These are phyloP conservation scores for Chironomus riparius DNA, from an alignment of 2,888 invertebrate genomes.

Conservation along the genomic window DNA sequence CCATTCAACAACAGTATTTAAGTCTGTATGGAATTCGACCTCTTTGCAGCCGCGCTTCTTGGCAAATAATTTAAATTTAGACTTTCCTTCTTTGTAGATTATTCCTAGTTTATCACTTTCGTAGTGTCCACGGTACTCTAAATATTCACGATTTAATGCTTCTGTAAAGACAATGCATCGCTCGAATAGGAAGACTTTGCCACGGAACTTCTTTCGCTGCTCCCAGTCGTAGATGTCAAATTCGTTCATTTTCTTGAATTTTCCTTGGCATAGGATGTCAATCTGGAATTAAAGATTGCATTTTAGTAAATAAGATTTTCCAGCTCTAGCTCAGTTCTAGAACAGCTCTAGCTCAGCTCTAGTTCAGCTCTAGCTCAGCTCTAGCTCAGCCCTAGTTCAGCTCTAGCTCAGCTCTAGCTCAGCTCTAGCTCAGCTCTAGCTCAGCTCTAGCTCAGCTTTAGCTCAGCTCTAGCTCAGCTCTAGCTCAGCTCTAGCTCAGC, in stretches of 20 bases:
- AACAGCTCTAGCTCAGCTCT: no score
- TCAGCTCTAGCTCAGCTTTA: no score
- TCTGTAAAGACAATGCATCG: conserved; percentile 42
- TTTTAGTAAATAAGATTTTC: no score
- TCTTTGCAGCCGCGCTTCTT: conserved; percentile 37
- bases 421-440: no score
- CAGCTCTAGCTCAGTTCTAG: no score
- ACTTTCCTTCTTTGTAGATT: conserved; percentile 26
- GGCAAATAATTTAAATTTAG: conserved; percentile 28
- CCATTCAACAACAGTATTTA: conserved; percentile 16
- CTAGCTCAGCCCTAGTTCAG: no score
- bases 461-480: no score
- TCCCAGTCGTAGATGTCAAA: conserved; percentile 38
- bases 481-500: no score
- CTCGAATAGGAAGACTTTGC: conserved; percentile 41
- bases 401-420: no score
- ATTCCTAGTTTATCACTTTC: conserved; percentile 40
- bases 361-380: no score
- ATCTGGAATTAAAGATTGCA: no score
- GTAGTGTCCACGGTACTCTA: conserved; percentile 41
- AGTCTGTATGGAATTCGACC: conserved; percentile 38
- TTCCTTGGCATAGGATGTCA: conserved; percentile 40
- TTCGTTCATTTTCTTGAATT: conserved; percentile 40
- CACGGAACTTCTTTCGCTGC: conserved; percentile 36
- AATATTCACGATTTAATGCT: conserved; percentile 36